phyloP scores from a whole-genome alignment of 2,113 vertebrate species.

The Phaethornis superciliosus region DNA sequence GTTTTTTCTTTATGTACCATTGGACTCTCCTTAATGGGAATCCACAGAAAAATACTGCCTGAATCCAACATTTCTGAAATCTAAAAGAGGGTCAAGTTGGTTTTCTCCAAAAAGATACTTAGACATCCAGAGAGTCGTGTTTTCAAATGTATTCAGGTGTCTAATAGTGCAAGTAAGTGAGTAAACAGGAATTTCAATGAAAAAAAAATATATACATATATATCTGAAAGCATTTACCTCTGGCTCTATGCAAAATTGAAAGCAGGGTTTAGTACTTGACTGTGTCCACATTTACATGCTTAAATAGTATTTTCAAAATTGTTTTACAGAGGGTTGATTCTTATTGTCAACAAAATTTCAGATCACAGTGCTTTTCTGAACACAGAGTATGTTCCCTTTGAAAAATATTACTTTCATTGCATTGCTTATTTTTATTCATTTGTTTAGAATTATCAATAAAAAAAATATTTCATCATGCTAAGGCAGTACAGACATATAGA shows the following conservation, averaged over 20 bases:
- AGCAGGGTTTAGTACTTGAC: not conserved
- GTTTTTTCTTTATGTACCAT: not conserved
- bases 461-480: not conserved
- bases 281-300: not conserved
- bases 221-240: not conserved
- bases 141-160: not conserved
- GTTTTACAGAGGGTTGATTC: not conserved
- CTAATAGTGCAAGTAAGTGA: not conserved
- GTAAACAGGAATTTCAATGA: not conserved
- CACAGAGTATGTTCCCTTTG: not conserved
- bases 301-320: not conserved
- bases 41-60: not conserved
- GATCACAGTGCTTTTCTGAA: not conserved
- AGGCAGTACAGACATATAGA: not conserved
- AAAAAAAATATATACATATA: not conserved
- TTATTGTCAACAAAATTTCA: not conserved
- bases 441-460: not conserved
- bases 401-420: not conserved
- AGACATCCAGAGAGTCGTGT: not conserved
- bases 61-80: not conserved
- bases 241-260: not conserved
- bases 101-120: not conserved
- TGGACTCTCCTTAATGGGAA: not conserved
- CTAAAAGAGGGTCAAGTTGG: not conserved
- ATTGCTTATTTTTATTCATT: not conserved